phyloP scores from a whole-genome alignment of 2,113 vertebrate species.

The Sinocyclocheilus rhinocerous region DNA sequence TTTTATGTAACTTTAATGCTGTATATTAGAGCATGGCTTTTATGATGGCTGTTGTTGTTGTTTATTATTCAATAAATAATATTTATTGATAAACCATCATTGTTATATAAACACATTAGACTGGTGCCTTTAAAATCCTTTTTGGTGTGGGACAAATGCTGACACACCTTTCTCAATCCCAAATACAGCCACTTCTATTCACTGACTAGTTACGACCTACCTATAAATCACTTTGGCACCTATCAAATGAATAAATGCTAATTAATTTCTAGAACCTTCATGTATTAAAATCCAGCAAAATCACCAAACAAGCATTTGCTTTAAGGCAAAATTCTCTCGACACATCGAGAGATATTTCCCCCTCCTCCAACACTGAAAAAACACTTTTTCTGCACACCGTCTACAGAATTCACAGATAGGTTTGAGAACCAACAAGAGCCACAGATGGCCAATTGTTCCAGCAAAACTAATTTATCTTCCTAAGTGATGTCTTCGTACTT shows the following conservation, averaged over 20 bases:
- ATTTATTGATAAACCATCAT: neutral
- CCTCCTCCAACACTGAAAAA: neutral
- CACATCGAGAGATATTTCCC: neutral
- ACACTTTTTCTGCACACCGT: neutral
- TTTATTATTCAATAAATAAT: no score
- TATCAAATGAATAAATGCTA: neutral
- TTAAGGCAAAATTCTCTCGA: neutral
- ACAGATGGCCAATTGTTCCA: neutral
- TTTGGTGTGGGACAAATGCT: neutral
- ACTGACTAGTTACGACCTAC: neutral
- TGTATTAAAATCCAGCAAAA: neutral
- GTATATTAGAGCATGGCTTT: no score
- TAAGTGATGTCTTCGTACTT: no score
- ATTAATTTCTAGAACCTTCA: neutral
- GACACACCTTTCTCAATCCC: slow-evolving; percentile 4
- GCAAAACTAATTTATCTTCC: neutral
- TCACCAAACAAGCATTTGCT: neutral
- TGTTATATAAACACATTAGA: neutral
- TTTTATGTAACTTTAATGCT: no score
- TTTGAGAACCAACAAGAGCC: slow-evolving; percentile 16
- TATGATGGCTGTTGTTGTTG: no score
- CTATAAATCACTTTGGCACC: neutral
- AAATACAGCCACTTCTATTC: neutral
- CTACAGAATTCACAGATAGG: slow-evolving; percentile 20
- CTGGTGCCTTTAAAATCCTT: no score